A percentile compares a stretch with the other conserved stretches of the same genome.
phyloP scores from a whole-genome alignment of 2,113 vertebrate species.

The Rhombomys opimus region DNA sequence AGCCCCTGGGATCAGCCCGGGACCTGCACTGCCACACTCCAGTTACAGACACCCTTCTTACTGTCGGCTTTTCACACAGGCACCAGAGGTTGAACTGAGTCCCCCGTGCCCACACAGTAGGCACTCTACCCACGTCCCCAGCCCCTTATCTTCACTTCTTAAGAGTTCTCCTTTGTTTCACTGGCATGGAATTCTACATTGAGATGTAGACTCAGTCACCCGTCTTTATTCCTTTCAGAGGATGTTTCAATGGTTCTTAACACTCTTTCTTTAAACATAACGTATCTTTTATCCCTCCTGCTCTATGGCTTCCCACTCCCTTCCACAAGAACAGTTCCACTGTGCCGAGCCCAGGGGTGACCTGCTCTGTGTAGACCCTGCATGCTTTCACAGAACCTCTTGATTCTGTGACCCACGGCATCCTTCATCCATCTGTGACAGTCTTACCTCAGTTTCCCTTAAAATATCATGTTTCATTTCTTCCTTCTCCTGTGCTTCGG shows the following conservation, averaged over 20 bases:
- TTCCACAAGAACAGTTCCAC: not conserved
- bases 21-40: not conserved
- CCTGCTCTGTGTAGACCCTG: not conserved
- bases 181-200: not conserved
- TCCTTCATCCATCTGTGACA: not conserved
- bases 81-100: not conserved
- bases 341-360: not conserved
- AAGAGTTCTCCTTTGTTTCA: not conserved
- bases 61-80: not conserved
- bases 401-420: not conserved
- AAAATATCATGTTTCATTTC: not conserved
- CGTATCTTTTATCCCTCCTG: not conserved
- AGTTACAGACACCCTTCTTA: not conserved
- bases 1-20: fast-evolving
- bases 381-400: not conserved
- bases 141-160: not conserved
- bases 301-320: not conserved
- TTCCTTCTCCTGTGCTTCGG: not conserved
- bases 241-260: not conserved
- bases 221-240: not conserved
- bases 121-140: not conserved
- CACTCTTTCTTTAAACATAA: constrained; percentile 44
- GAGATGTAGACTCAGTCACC: not conserved
- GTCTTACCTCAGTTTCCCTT: not conserved
- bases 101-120: not conserved